Conservation (phyloP, 2,113 vertebrate species). For the Protobothrops mucrosquamatus region DNA sequence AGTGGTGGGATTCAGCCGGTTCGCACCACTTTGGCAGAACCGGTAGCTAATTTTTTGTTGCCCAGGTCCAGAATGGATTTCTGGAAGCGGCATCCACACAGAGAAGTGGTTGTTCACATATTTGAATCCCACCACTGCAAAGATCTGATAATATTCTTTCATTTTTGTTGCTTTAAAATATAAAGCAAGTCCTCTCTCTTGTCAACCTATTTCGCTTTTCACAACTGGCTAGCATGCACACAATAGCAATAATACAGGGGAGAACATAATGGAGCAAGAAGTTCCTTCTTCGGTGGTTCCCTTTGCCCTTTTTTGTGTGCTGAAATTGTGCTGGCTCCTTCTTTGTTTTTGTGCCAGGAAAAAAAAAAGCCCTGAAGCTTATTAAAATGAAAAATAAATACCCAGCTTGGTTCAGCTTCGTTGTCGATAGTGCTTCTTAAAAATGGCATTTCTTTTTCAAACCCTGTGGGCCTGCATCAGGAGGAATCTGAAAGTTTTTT, state of each 20-base stretch:
- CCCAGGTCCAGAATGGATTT: no score
- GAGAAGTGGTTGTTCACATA: no score
- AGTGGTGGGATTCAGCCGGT: no score
- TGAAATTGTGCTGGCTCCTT: neutral
- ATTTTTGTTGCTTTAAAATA: neutral
- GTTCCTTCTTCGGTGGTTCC: neutral
- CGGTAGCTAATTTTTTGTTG: no score
- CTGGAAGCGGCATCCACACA: no score
- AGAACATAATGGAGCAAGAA: neutral
- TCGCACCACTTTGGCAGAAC: no score
- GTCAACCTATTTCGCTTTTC: neutral
- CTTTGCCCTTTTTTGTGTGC: neutral
- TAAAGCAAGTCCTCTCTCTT: neutral
- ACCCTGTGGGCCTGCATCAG: neutral
- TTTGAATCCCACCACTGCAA: neutral
- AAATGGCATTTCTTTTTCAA: neutral
- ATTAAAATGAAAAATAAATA: neutral
- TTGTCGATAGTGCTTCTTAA: neutral
- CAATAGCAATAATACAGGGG: neutral
- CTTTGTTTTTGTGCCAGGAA: neutral
- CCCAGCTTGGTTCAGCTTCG: neutral
- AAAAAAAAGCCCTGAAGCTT: neutral
- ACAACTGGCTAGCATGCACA: neutral
- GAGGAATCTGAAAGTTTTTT: neutral
- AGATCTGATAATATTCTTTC: neutral